Percentiles rank a stretch among this genome's conserved stretches.
Conservation (phyloP, 1,140 invertebrate genomes). For the Hesperophylax magnus region DNA sequence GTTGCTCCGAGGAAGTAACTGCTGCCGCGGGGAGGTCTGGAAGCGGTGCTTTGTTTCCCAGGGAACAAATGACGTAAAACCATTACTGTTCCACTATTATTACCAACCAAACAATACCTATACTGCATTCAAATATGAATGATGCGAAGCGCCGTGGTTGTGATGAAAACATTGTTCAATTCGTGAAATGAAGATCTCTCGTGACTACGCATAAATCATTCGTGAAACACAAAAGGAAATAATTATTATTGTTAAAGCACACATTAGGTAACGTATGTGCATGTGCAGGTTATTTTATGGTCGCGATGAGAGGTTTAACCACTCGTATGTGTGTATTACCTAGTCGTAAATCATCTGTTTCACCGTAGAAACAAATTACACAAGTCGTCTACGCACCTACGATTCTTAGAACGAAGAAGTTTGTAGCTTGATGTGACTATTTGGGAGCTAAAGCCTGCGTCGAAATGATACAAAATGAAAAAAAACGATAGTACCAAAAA, state of each 20-base stretch:
- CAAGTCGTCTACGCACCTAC: background rate
- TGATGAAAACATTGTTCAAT: conserved; percentile 24
- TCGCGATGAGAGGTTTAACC: background rate
- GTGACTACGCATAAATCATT: conserved; percentile 20
- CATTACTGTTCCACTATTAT: conserved; percentile 27
- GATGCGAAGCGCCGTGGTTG: background rate
- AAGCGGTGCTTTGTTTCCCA: conserved; percentile 8
- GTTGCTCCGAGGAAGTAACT: background rate
- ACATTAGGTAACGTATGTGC: background rate
- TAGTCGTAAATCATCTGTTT: background rate
- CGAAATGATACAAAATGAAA: too few species aligned
- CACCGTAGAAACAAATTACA: background rate
- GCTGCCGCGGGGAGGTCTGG: background rate
- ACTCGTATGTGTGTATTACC: background rate
- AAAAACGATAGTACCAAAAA: too few species aligned
- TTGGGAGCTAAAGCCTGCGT: too few species aligned
- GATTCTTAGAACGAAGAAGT: background rate
- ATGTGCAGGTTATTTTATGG: background rate
- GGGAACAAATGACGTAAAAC: conserved; percentile 21
- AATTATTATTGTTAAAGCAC: background rate
- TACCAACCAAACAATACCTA: conserved; percentile 25
- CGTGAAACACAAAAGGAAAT: conserved; percentile 1
- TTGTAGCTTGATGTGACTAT: too few species aligned
- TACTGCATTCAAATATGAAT: conserved; percentile 27
- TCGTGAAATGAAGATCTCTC: conserved; percentile 2